Evolutionary conservation across 2,888 invertebrate species (phyloP), one percentile per base, ranked within the genome.

Genomic region (Elmis aenea): DNA sequence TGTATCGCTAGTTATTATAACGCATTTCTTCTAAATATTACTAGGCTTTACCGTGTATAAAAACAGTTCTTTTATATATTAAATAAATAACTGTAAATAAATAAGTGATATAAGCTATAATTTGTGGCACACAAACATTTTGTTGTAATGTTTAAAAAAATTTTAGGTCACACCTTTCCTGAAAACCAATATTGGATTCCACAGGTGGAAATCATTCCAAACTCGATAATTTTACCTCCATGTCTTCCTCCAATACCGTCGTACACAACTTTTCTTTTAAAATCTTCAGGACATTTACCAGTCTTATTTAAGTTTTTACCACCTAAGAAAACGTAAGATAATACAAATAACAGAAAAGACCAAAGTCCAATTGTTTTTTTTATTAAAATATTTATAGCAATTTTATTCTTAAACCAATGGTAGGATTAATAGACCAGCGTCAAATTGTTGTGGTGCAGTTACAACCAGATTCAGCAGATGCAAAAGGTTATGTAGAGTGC

Each of bases 321-420:
- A 3, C 72, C 73, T 1, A 45, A 52, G 11, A 54, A 53, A 18
- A 64, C 57, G 64, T 64, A 54, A 48, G 31, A 24, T 20, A 10
- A 29, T 11, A 29, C 2, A 8, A 10, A 8, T 12, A 2, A 22
- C 2, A 14, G 20, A 6, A 23, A 8, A 5, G 5, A 8, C 5
- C 5, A 18, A 18, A 6, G 18, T 6, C 8, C 18, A 24, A 8
- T 29, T 16, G 5, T 21, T 15, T 8, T 23, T 18, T 13, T 14
- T 20, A 13, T 26, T 13, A 14, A n/a, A 24, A 16, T 36, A 34
- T 26, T 47, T 46, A 26, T 33, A 66, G 66, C 11, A 59, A 64
- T 28, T 68, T 68, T 36, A 42, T 51, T 5, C 54, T 73, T 15
- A 71, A 70, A 43, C 73, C 73, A 2, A 63, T 64, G 62, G 48